These are phyloP conservation scores for Chloromyia formosa DNA, from an alignment of 2,888 invertebrate species.

Conservation along the genomic window DNA sequence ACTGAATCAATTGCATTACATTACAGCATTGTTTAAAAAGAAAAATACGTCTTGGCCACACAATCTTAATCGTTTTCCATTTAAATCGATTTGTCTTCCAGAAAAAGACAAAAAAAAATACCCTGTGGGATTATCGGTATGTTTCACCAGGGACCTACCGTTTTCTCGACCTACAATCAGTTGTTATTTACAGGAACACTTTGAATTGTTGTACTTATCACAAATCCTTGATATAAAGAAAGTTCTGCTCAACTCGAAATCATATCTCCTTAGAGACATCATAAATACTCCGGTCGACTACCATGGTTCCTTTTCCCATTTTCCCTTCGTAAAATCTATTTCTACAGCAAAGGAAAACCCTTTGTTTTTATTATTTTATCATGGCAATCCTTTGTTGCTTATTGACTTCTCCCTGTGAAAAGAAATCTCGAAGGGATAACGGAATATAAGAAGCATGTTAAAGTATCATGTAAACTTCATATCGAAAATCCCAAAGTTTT, in stretches of 20 bases:
- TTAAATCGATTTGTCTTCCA: too few relatives aligned
- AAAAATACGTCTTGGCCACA: too few relatives aligned
- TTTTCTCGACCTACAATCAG: conserved; percentile 8
- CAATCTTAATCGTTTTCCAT: too few relatives aligned
- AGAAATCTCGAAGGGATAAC: background rate
- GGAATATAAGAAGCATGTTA: conserved; percentile 7
- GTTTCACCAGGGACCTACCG: too few relatives aligned
- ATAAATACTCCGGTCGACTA: conserved; percentile 25
- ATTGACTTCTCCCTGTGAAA: conserved; percentile 15
- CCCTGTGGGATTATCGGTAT: too few relatives aligned
- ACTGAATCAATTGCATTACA: too few relatives aligned
- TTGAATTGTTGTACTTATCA: conserved; percentile 40
- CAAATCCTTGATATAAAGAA: conserved; percentile 18
- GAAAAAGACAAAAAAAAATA: too few relatives aligned
- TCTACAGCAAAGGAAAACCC: background rate
- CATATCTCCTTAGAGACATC: conserved; percentile 35
- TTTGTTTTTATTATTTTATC: conserved; percentile 29
- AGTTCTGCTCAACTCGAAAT: conserved; percentile 3
- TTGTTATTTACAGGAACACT: conserved; percentile 24
- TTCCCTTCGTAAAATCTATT: conserved; percentile 10
- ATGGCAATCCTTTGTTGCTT: background rate
- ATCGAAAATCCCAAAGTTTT: conserved; percentile 16
- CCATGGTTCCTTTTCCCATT: background rate
- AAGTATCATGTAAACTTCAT: conserved; percentile 33
- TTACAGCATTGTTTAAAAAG: too few relatives aligned